Evolutionary conservation across 2,888 invertebrate species (phyloP), one percentile per base, ranked within the genome.

Genomic region (Trisateles emortualis): DNA sequence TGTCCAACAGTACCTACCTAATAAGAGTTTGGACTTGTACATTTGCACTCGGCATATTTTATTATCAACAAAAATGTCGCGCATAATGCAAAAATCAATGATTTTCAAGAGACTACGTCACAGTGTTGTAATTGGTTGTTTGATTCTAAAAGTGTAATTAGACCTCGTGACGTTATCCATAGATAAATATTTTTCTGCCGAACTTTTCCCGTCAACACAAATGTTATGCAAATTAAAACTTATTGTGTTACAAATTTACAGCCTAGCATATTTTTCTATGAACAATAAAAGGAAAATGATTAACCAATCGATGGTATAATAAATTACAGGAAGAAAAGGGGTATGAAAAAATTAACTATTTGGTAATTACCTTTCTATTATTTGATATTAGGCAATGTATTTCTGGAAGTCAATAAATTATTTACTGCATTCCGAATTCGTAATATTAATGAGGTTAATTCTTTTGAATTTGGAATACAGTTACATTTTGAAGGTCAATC

Each of bases 241-340:
- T 61, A 59, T 58, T 53, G 22, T 47, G 49, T 68, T 62, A 55
- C 56, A 68, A 68, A 69, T 69, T 19, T 30, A 41, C 49, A 36
- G 17, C 10, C 26, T 42, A 59, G 50, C 53, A 52, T 59, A 46
- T 50, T 17, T 13, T 47, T 38, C 51, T 39, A 39, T 35, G 50
- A 46, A n/a, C 11, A 32, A 16, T 17, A 26, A 29, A 30, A 16
- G 11, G 11, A 11, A 24, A 39, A 6, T 24, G 0, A 35, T 9
- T 49, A n/a, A 52, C 24, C 16, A 30, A 41, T 13, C 10, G 11
- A n/a, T 24, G n/a, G n/a, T n/a, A 17, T 43, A 36, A 43, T 32
- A 22, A 50, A 50, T 42, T 35, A 24, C 13, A 36, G 11, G 1
- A 49, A 17, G 14, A 22, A 32, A 43, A 36, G 22, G 11, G n/a